phyloP scores from a whole-genome alignment of 2,888 invertebrate genomes.

The Carterocephalus palaemon region DNA sequence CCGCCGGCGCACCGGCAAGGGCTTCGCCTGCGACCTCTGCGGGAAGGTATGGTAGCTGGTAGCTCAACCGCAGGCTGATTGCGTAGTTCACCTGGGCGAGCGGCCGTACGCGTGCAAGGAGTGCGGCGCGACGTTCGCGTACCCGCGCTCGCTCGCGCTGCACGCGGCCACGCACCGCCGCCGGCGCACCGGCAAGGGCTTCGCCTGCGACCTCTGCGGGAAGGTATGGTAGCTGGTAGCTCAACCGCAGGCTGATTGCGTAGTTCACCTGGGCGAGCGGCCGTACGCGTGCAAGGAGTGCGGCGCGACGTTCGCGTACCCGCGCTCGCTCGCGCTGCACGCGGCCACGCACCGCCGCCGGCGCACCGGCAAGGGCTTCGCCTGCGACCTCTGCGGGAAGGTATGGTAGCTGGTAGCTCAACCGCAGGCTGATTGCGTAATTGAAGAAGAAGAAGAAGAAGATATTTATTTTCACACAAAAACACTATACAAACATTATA shows the following conservation, averaged over 20 bases:
- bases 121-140: slow-evolving; percentile 80
- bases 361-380: slow-evolving; percentile 63
- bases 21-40: no score
- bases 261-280: slow-evolving; percentile 77
- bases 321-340: slow-evolving; percentile 80
- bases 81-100: no score
- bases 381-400: slow-evolving; percentile 84
- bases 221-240: no score
- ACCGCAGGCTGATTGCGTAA: no score
- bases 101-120: slow-evolving; percentile 77
- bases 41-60: no score
- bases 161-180: slow-evolving; percentile 78
- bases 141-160: slow-evolving; percentile 79
- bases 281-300: slow-evolving; percentile 80
- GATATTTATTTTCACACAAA: no score
- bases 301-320: slow-evolving; percentile 79
- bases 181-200: slow-evolving; percentile 46
- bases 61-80: no score
- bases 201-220: slow-evolving; percentile 82
- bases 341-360: slow-evolving; percentile 70
- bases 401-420: no score
- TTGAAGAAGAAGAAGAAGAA: no score
- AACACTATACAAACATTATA: no score
- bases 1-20: slow-evolving; percentile 52
- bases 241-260: no score